A percentile compares a stretch with the other conserved stretches of the same genome.
phyloP scores from a whole-genome alignment of 2,797 vertebrate species.

The Zenarchopterus dispar region DNA sequence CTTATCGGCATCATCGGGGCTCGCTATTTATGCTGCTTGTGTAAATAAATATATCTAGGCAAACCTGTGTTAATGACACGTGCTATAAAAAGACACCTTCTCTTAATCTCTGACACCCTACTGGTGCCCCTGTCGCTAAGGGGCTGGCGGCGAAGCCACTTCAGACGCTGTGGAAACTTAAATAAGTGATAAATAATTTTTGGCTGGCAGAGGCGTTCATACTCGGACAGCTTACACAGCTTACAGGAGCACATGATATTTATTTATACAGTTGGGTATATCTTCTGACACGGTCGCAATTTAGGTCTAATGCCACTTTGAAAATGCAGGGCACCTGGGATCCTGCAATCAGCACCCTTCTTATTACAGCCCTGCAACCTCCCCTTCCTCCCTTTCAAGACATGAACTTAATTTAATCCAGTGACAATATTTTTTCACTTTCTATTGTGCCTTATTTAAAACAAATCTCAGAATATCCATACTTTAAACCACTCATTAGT shows the following conservation, averaged over 20 bases:
- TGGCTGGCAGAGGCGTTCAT: slow-evolving; percentile 69
- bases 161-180: slow-evolving; percentile 76
- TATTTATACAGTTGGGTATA: slow-evolving; percentile 77
- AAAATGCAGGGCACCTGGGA: slow-evolving; percentile 53
- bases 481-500: background rate
- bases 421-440: background rate
- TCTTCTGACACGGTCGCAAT: slow-evolving; percentile 67
- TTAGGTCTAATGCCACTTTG: slow-evolving; percentile 57
- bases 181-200: slow-evolving; percentile 81
- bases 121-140: slow-evolving; percentile 62
- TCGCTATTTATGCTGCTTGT: slow-evolving; percentile 85
- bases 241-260: slow-evolving; percentile 75
- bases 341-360: slow-evolving; percentile 42
- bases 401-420: slow-evolving; percentile 3
- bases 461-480: background rate
- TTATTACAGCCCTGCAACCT: slow-evolving; percentile 17
- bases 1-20: slow-evolving; percentile 68
- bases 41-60: slow-evolving; percentile 87
- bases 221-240: slow-evolving; percentile 75
- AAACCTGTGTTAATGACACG: slow-evolving; percentile 84
- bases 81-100: slow-evolving; percentile 84
- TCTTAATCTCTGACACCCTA: slow-evolving; percentile 76
- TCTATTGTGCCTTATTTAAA: slow-evolving; percentile 2
- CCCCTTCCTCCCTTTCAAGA: background rate
- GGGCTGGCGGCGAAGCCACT: slow-evolving; percentile 59